phyloP scores from a whole-genome alignment of 2,113 vertebrate genomes.

The Accipiter virgatus region DNA sequence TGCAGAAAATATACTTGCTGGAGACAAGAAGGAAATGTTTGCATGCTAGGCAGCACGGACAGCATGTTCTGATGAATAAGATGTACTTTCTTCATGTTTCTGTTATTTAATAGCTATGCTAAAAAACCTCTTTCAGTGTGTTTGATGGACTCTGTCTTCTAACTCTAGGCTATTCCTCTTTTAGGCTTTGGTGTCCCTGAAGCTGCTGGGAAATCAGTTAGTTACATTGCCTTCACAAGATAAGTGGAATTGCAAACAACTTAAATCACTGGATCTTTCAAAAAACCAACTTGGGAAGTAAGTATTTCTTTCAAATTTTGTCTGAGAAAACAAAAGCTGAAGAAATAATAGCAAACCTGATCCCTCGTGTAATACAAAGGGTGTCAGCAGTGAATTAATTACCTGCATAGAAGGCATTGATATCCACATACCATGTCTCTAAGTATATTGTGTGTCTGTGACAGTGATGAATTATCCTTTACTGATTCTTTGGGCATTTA shows the following conservation, averaged over 20 bases:
- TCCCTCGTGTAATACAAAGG: neutral
- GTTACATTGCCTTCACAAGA: conserved; percentile 76
- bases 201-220: conserved; percentile 87
- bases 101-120: neutral
- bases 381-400: conserved; percentile 49
- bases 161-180: neutral
- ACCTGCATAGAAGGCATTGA: conserved; percentile 40
- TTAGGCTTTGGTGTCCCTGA: conserved; percentile 84
- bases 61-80: conserved; percentile 48
- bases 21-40: conserved; percentile 18
- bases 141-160: neutral
- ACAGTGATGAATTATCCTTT: conserved; percentile 50
- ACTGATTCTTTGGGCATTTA: neutral
- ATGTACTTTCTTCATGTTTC: conserved; percentile 42
- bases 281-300: conserved; percentile 94
- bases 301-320: conserved; percentile 55
- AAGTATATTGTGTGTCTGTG: conserved; percentile 36
- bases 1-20: conserved; percentile 2
- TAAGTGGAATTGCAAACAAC: conserved; percentile 88
- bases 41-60: conserved; percentile 38
- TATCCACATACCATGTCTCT: neutral
- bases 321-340: conserved; percentile 7
- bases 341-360: neutral
- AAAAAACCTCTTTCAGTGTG: neutral
- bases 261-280: conserved; percentile 92